A percentile compares a stretch with the other conserved stretches of the same genome.
These are phyloP conservation scores for Diadumene lineata DNA, from an alignment of 92 coral and sea anemone species.

Conservation along the genomic window DNA sequence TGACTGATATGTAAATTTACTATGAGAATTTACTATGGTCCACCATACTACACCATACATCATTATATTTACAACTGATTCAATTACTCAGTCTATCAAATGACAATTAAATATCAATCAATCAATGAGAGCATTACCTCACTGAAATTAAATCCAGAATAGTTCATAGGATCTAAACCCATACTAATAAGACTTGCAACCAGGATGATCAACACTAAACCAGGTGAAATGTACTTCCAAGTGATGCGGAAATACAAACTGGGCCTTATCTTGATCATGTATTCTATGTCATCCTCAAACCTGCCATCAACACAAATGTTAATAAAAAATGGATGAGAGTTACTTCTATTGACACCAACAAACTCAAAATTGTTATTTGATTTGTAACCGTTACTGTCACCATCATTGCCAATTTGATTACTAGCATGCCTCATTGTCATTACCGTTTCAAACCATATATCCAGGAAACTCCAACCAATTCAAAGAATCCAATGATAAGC, in stretches of 20 bases:
- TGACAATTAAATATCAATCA: not conserved
- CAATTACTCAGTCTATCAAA: not conserved
- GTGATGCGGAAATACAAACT: slow-evolving; percentile 70
- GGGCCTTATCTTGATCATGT: slow-evolving; percentile 58
- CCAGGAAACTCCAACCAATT: slow-evolving; percentile 64
- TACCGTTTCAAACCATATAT: slow-evolving; percentile 69
- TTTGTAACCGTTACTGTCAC: not conserved
- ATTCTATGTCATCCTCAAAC: slow-evolving; percentile 67
- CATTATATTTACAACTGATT: not conserved
- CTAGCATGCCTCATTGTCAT: too few species aligned
- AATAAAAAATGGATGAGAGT: not conserved
- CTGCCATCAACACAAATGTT: slow-evolving; percentile 11
- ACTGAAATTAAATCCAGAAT: slow-evolving; percentile 53
- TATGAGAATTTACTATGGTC: not conserved
- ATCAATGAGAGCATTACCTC: slow-evolving; percentile 22
- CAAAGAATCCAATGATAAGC: slow-evolving; percentile 58
- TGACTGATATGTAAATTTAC: too few species aligned
- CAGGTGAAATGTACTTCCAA: slow-evolving; percentile 62
- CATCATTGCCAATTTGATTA: not conserved
- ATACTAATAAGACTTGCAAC: slow-evolving; percentile 66
- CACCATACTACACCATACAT: not conserved
- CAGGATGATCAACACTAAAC: slow-evolving; percentile 43
- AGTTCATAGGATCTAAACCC: slow-evolving; percentile 52
- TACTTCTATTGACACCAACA: too few species aligned
- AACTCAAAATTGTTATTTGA: too few species aligned